Evolutionary conservation across 2,888 invertebrate species (phyloP), one percentile per base, ranked within the genome.

Genomic region (Ecdyonurus torrentis): DNA sequence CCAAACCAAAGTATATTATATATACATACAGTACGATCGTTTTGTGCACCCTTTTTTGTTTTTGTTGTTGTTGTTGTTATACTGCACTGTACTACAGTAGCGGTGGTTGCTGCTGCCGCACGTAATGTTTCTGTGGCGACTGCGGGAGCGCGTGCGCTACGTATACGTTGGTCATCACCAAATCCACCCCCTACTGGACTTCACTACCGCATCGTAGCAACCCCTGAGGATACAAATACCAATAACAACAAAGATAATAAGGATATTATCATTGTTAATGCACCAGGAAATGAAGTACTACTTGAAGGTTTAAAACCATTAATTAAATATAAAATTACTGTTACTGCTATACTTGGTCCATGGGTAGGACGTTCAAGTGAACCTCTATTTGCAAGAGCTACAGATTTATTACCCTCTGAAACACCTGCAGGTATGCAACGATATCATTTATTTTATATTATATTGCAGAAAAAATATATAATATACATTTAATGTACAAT

Each of bases 321-420:
- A 93, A 95, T 95, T 65, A 87, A 91, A 76, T 98, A 98, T 82
- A 87, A 92, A 76, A 87, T 98, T 72, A 94, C 94, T 92, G 91
- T 97, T 72, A 81, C 93, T 70, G 97, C 97, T 68, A 93, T 94
- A 73, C 98, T 97, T 71, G 87, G 87, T 72, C 92, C 96, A 70
- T 98, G 98, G 73, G 94, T 95, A 77, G 97, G 98, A 67, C 97
- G 90, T 67, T 84, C 87, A 71, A 94, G 94, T 70, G 88, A 87
- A 77, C 92, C 93, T 67, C 87, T 95, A 81, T 85, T 86, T 72
- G 88, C 94, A 71, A 88, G 89, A 81, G 97, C 97, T 69, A 91
- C 91, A 75, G 97, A 97, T 15, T n/a, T n/a, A n/a, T 15, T 37
- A 15, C 37, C 37, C 7, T 10, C 37, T 15, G 5, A 5, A 5